phyloP scores from a whole-genome alignment of 2,888 invertebrate species.

The Ennomos fuscantarius region DNA sequence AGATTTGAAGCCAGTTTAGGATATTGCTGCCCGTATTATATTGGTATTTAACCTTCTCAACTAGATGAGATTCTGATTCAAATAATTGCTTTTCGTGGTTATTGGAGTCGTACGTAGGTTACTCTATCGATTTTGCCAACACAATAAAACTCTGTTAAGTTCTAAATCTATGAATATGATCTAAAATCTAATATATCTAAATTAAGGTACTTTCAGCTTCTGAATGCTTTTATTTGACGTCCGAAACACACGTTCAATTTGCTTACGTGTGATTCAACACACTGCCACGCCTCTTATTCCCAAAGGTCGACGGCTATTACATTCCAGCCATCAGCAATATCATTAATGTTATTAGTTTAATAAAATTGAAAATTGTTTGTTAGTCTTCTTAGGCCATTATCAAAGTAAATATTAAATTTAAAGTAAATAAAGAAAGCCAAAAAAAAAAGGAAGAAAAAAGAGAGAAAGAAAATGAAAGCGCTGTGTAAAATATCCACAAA shows the following conservation, averaged over 20 bases:
- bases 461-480: too few species aligned
- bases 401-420: too few species aligned
- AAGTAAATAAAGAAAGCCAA: too few species aligned
- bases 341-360: conserved; percentile 27
- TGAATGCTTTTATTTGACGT: conserved; percentile 3
- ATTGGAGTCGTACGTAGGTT: too few species aligned
- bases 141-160: too few species aligned
- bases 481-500: too few species aligned
- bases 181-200: neutral
- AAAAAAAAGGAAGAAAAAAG: too few species aligned
- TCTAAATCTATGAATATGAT: neutral
- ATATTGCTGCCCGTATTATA: neutral
- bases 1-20: conserved; percentile 3
- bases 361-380: conserved; percentile 1
- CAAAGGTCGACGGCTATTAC: conserved; percentile 33
- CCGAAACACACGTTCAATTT: conserved; percentile 1
- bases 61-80: neutral
- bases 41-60: too few species aligned
- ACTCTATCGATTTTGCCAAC: too few species aligned
- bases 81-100: too few species aligned
- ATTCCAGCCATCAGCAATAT: conserved; percentile 25
- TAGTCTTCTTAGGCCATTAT: too few species aligned
- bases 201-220: neutral
- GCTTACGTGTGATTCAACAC: conserved; percentile 23
- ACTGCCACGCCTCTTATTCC: conserved; percentile 31